Percentiles rank a stretch among this genome's conserved stretches.
Evolutionary conservation across 2,797 vertebrate genomes (phyloP).

Genomic region (Pipistrellus pipistrellus): DNA sequence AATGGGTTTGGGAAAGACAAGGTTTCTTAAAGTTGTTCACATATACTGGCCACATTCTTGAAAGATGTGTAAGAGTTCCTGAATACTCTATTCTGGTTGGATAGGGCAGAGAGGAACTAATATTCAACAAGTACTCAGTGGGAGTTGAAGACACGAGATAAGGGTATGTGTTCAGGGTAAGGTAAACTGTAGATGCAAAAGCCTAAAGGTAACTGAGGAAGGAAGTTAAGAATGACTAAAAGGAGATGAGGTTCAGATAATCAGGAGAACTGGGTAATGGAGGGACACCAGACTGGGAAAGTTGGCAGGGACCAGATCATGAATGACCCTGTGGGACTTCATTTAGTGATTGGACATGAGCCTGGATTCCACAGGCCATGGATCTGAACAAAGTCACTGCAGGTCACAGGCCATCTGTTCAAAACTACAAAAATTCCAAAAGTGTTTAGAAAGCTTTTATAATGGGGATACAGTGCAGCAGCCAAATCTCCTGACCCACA

Average conservation of each 20-base stretch:
- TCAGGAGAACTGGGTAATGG: background rate
- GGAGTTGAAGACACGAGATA: background rate
- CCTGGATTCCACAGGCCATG: conserved; percentile 16
- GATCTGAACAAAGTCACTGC: background rate
- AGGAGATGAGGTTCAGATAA: background rate
- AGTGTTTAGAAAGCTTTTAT: background rate
- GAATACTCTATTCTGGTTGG: background rate
- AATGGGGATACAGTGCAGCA: background rate
- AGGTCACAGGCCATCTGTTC: conserved; percentile 47
- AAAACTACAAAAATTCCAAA: conserved; percentile 2
- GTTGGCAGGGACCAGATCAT: background rate
- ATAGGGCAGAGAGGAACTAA: background rate
- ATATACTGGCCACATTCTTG: background rate
- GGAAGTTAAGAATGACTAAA: background rate
- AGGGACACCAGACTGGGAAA: background rate
- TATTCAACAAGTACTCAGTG: background rate
- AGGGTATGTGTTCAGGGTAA: background rate
- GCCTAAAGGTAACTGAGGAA: background rate
- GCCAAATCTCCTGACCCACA: background rate
- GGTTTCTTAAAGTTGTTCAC: background rate
- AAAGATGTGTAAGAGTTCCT: background rate
- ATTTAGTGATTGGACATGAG: conserved; percentile 9
- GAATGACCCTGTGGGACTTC: background rate
- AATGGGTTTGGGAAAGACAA: background rate
- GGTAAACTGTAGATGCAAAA: background rate